Percentiles rank a stretch among this genome's conserved stretches.
Conservation (phyloP, 1,140 invertebrate genomes). For the Pseudomyrmex cubaensis region DNA sequence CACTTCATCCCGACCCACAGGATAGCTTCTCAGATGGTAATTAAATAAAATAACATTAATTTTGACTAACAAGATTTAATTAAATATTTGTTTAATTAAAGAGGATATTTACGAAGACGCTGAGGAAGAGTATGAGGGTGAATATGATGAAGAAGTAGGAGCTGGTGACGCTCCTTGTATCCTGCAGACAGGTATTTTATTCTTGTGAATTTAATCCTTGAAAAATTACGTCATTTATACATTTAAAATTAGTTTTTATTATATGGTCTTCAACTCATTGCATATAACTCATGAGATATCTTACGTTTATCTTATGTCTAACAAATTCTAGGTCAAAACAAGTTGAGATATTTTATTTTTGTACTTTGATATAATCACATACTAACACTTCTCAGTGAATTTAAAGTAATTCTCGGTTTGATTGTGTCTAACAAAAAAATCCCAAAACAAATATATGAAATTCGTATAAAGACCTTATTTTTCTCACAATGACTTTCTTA, state of each 20-base stretch:
- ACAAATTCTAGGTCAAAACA: too few relatives aligned
- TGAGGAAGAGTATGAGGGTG: slow-evolving; percentile 82
- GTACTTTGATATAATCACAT: too few relatives aligned
- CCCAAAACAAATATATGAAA: too few relatives aligned
- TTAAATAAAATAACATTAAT: slow-evolving; percentile 26
- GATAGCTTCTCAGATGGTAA: slow-evolving; percentile 86
- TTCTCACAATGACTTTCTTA: too few relatives aligned
- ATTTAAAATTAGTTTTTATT: neutral
- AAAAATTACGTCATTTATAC: neutral
- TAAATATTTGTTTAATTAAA: slow-evolving; percentile 74
- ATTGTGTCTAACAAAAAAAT: too few relatives aligned
- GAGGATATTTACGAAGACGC: slow-evolving; percentile 86
- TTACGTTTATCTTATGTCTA: too few relatives aligned
- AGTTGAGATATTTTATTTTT: too few relatives aligned
- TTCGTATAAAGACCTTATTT: too few relatives aligned
- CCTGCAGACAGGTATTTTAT: slow-evolving; percentile 77
- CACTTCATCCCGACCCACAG: slow-evolving; percentile 88
- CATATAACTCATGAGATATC: too few relatives aligned
- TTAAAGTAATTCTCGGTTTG: too few relatives aligned
- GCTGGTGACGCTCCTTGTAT: slow-evolving; percentile 80
- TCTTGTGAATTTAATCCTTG: neutral
- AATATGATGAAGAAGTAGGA: slow-evolving; percentile 79
- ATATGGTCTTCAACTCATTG: neutral
- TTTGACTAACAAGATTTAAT: slow-evolving; percentile 11
- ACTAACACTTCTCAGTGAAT: too few relatives aligned